A percentile compares a stretch with the other conserved stretches of the same genome.
Evolutionary conservation across 2,888 invertebrate species (phyloP).

Genomic region (Plebejus anna): DNA sequence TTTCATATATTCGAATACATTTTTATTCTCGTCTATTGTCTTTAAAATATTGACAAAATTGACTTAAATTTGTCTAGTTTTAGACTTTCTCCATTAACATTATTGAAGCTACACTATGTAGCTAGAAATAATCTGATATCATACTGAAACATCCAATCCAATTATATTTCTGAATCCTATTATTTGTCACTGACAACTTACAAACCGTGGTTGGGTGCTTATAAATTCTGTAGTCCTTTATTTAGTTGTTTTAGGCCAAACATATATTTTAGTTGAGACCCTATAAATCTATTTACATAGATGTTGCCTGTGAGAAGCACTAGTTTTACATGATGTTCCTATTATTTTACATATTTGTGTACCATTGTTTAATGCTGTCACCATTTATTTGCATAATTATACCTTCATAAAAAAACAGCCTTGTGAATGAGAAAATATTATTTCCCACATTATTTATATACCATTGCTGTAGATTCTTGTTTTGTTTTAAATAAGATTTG

Average conservation of each 20-base stretch:
- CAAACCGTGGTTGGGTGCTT: constrained; percentile 13
- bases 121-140: constrained; percentile 1
- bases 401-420: not conserved
- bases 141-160: constrained; percentile 23
- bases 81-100: not conserved
- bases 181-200: not conserved
- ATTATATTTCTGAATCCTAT: constrained; percentile 9
- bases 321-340: constrained; percentile 50
- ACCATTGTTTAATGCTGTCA: constrained; percentile 55
- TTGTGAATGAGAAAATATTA: constrained; percentile 22
- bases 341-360: constrained; percentile 60
- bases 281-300: constrained; percentile 13
- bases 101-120: not conserved
- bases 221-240: constrained; percentile 5
- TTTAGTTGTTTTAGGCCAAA: not conserved
- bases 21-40: not conserved
- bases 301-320: constrained; percentile 63
- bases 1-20: not conserved
- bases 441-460: constrained; percentile 34
- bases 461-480: constrained; percentile 37
- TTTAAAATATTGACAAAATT: not conserved
- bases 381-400: constrained; percentile 46
- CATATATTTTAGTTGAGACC: not conserved
- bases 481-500: constrained; percentile 30
- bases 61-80: not conserved